Conservation (phyloP, 2,113 vertebrate species). For the Phylloscopus trochiloides region DNA sequence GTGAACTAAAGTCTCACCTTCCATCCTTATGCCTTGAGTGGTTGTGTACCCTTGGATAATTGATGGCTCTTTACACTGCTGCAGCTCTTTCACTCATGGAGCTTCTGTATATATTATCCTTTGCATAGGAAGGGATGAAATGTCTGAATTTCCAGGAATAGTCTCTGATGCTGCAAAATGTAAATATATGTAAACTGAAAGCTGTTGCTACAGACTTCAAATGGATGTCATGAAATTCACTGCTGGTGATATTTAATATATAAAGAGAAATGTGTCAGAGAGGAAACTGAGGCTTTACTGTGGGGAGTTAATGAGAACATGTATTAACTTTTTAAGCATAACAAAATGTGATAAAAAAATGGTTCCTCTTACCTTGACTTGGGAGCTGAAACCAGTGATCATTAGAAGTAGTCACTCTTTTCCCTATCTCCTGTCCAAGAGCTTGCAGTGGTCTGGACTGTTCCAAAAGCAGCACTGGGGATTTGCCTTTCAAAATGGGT, state of each 20-base stretch:
- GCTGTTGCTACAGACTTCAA: slow-evolving; percentile 4
- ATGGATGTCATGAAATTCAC: background rate
- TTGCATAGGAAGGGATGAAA: background rate
- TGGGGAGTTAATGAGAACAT: background rate
- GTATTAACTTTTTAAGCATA: background rate
- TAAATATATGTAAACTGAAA: slow-evolving; percentile 23
- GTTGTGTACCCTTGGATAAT: background rate
- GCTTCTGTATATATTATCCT: background rate
- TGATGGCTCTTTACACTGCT: background rate
- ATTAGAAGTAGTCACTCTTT: background rate
- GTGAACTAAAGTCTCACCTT: background rate
- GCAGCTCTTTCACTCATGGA: background rate
- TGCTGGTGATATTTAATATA: background rate
- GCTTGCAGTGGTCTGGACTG: background rate
- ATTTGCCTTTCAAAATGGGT: background rate
- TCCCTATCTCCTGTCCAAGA: background rate
- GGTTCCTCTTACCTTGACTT: background rate
- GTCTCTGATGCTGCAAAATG: background rate
- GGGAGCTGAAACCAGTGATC: background rate
- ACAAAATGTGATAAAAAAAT: background rate
- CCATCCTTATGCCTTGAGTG: background rate
- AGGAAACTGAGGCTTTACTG: background rate
- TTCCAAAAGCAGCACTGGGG: background rate
- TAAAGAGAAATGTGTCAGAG: background rate
- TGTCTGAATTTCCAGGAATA: background rate